Evolutionary conservation across 2,113 vertebrate species (phyloP), one percentile per base, ranked within the genome.

Genomic region (Pagrus major): DNA sequence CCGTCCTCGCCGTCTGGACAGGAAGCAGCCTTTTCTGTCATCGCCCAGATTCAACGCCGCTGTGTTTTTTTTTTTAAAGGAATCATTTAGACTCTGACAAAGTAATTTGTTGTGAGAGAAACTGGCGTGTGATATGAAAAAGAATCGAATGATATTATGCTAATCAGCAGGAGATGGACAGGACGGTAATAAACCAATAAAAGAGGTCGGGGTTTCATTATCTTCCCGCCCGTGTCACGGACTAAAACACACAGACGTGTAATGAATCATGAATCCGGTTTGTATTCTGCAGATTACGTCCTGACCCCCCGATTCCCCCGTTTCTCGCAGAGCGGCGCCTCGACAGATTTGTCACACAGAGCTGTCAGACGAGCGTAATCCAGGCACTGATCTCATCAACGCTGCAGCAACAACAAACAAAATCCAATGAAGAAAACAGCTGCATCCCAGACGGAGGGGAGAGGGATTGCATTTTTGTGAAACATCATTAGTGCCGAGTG

Each of bases 1-100:
- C 23, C 60, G 47, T 71, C 77, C 77, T 54, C 79, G 49, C 61
- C 58, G 90, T 91, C 89, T 91, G 87, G 83, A 88, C 76, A 82
- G 85, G 86, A 94, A 90, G 81, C 84, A 74, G 77, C 73, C 33
- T 68, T 78, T 78, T 78, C 77, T 71, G 67, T 65, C 79, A 58
- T 65, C 25, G 18, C 51, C 52, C n/a, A n/a, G n/a, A n/a, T n/a
- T n/a, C n/a, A n/a, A n/a, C n/a, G n/a, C n/a, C n/a, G n/a, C n/a
- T n/a, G n/a, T n/a, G n/a, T n/a, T n/a, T n/a, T n/a, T n/a, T n/a
- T n/a, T n/a, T n/a, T n/a, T n/a, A n/a, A n/a, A n/a, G n/a, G n/a
- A n/a, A n/a, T n/a, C 41, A 12, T 49, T 68, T 37, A 18, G 23
- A 21, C 52, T 41, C 55, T 35, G 35, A 27, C 39, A 54, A 56